Percentiles rank a stretch among this genome's conserved stretches.
Evolutionary conservation across 2,113 vertebrate species (phyloP).

Genomic region (Catharus fuscescens): DNA sequence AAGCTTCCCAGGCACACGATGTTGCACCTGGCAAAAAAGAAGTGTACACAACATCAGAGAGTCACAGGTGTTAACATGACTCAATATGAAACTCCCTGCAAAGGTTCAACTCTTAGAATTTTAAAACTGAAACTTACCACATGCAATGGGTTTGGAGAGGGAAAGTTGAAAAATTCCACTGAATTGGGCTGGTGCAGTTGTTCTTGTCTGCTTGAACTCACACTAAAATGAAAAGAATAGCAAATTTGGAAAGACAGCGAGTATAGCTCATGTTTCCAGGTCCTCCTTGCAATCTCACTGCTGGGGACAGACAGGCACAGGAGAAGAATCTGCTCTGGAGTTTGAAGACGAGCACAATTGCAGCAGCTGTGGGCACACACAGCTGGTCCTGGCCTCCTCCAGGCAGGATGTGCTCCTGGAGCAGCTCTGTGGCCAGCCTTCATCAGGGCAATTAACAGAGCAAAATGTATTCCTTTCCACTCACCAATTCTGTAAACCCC

Average conservation of each 20-base stretch:
- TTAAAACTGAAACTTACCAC: neutral
- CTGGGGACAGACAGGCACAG: fast-evolving
- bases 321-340: neutral
- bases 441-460: neutral
- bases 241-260: neutral
- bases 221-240: neutral
- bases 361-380: neutral
- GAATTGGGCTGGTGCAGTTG: neutral
- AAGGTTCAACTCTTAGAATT: neutral
- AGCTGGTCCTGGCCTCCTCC: neutral
- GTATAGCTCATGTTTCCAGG: neutral
- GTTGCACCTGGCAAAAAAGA: neutral
- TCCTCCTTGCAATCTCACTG: neutral
- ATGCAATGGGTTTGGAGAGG: neutral
- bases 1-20: neutral
- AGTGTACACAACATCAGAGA: neutral
- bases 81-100: neutral
- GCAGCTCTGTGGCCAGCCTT: neutral
- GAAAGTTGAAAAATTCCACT: neutral
- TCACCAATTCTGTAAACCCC: neutral
- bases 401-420: neutral
- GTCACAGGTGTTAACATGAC: neutral
- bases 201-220: neutral
- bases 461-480: neutral
- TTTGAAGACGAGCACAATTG: neutral